A percentile compares a stretch with the other conserved stretches of the same genome.
These are phyloP conservation scores for Cygnus olor DNA, from an alignment of 2,797 vertebrate species.

Conservation along the genomic window DNA sequence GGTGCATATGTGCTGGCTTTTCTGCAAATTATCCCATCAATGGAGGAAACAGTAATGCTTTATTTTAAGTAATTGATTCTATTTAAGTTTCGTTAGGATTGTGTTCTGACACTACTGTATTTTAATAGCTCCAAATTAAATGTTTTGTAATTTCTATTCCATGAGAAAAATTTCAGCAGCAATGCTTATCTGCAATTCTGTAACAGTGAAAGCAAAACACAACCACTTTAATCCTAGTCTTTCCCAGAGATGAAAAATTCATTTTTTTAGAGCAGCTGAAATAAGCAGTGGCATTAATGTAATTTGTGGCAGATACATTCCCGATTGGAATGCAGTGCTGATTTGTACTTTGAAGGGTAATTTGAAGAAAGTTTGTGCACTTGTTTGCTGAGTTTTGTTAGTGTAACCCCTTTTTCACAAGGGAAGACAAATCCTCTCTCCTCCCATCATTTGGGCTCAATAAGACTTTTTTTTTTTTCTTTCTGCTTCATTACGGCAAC, in stretches of 20 bases:
- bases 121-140: background rate
- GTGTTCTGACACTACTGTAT: fast-evolving
- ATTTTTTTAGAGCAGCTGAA: background rate
- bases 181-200: background rate
- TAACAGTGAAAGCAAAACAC: background rate
- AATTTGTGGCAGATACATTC: background rate
- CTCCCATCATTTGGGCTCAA: background rate
- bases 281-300: background rate
- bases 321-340: background rate
- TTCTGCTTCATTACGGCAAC: background rate
- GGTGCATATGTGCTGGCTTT: background rate
- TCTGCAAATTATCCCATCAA: background rate
- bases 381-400: background rate
- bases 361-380: background rate
- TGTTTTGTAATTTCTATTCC: background rate
- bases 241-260: background rate
- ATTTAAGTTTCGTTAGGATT: background rate
- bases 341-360: background rate
- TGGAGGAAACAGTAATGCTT: background rate
- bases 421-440: background rate
- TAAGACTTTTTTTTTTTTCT: background rate
- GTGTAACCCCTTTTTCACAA: background rate
- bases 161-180: background rate
- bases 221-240: background rate
- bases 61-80: background rate